Evolutionary conservation across 2,888 invertebrate species (phyloP).

Genomic region (Phaonia tiefii): DNA sequence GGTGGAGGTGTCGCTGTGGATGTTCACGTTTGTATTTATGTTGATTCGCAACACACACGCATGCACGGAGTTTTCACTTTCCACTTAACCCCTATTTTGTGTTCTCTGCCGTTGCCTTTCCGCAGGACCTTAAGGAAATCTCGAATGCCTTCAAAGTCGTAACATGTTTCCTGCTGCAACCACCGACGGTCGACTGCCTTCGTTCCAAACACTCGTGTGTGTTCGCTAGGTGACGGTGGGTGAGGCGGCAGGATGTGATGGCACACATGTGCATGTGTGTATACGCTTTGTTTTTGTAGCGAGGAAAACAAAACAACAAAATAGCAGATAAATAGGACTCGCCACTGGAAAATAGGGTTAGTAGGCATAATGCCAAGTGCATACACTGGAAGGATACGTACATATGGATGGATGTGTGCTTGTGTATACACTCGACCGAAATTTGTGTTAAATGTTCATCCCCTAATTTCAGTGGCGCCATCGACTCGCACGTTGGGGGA

Average conservation of each 20-base stretch:
- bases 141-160: constrained; percentile 15
- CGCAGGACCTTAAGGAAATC: constrained; percentile 1
- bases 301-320: constrained; percentile 51
- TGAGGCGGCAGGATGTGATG: constrained; percentile 39
- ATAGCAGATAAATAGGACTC: constrained; percentile 78
- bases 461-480: constrained; percentile 70
- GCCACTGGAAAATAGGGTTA: constrained; percentile 80
- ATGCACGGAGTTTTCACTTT: constrained; percentile 60
- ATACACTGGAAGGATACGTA: constrained; percentile 77
- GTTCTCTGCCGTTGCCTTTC: not conserved
- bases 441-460: constrained; percentile 70
- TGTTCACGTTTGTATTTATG: constrained; percentile 10
- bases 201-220: too few species aligned
- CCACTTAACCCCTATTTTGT: constrained; percentile 59
- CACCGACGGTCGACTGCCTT: too few species aligned
- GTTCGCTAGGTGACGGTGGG: constrained; percentile 46
- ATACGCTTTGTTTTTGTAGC: constrained; percentile 24
- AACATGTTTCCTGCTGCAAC: too few species aligned
- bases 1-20: constrained; percentile 2
- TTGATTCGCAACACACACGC: constrained; percentile 47
- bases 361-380: constrained; percentile 81
- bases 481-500: not conserved
- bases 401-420: constrained; percentile 52
- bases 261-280: constrained; percentile 55
- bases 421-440: constrained; percentile 42